Base-by-base conservation (phyloP, 1,140 invertebrate genomes). In the Heliothis virescens region DNA sequence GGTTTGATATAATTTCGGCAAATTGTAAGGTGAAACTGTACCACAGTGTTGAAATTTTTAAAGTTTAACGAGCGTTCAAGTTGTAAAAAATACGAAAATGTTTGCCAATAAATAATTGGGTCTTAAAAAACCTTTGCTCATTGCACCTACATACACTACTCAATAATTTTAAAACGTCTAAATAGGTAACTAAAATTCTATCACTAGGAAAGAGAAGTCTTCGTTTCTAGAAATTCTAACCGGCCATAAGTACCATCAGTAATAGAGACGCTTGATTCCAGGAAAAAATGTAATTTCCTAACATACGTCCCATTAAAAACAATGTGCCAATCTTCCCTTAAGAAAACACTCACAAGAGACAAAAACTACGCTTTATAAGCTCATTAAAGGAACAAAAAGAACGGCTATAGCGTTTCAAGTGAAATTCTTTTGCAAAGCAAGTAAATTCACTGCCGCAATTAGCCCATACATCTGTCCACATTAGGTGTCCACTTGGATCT, bases 401-500 rank as follows among this genome's bases (percentile, higher is more conserved):
- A 74, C 11, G 62, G 63, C 50, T 60, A 79, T 79, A 77, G 55
- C 75, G 73, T 78, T 80, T 53, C 79, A 79, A 71, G 63, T 60
- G 18, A 60, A 29, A 74, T 79, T 79, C 80, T 69, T 41, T 41
- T 75, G 71, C 52, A 80, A 80, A 79, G 80, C 69, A 47, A 73
- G 72, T 79, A 73, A 81, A 77, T 53, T 75, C 78, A 63, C 75
- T 13, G 48, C 2, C 18, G 62, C 60, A 84, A 82, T 75, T 80
- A 83, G 16, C 59, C 47, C 74, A 76, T 76, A 80, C 21, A 26
- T 74, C 60, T 60, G 16, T 59, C 15, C 57, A 15, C 13, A 74
- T 74, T 74, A 60, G n/a, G 60, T 13, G n/a, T n/a, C n/a, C n/a
- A 84, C 59, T 21, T 11, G 55, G 74, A 84, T 84, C 82, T 16